Percentiles rank a stretch among this genome's conserved stretches.
phyloP scores from a whole-genome alignment of 1,140 invertebrate genomes.

The Phenacoccus solenopsis region DNA sequence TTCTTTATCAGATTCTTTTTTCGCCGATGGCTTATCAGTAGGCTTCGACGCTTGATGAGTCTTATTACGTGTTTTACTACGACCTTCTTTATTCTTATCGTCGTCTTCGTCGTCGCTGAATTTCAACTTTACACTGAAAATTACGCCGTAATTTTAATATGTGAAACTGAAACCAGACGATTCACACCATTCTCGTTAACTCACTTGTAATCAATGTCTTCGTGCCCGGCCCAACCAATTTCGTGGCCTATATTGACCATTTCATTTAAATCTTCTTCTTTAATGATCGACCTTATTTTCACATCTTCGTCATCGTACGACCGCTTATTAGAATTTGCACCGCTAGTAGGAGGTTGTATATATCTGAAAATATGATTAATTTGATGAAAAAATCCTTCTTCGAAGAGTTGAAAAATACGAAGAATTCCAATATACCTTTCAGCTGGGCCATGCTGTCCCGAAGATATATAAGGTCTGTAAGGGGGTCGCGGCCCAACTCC shows the following conservation, averaged over 20 bases:
- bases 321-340: background rate
- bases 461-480: background rate
- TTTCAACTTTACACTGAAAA: conserved; percentile 64
- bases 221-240: conserved; percentile 78
- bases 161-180: background rate
- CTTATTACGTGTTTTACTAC: conserved; percentile 18
- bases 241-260: conserved; percentile 83
- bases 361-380: background rate
- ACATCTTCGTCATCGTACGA: background rate
- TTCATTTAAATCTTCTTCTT: conserved; percentile 78
- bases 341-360: background rate
- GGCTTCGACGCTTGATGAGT: conserved; percentile 19
- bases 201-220: conserved; percentile 87
- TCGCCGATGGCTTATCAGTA: background rate
- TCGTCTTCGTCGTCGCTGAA: conserved; percentile 82
- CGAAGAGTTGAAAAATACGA: no score
- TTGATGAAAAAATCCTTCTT: no score
- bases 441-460: background rate
- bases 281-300: conserved; percentile 39
- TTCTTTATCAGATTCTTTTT: conserved; percentile 19
- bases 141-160: background rate
- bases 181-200: conserved; percentile 26
- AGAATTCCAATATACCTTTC: background rate
- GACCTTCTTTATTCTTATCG: conserved; percentile 29
- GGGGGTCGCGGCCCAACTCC: conserved; percentile 36